These are phyloP conservation scores for Kryptopterus vitreolus DNA, from an alignment of 2,797 vertebrate genomes.

Conservation along the genomic window DNA sequence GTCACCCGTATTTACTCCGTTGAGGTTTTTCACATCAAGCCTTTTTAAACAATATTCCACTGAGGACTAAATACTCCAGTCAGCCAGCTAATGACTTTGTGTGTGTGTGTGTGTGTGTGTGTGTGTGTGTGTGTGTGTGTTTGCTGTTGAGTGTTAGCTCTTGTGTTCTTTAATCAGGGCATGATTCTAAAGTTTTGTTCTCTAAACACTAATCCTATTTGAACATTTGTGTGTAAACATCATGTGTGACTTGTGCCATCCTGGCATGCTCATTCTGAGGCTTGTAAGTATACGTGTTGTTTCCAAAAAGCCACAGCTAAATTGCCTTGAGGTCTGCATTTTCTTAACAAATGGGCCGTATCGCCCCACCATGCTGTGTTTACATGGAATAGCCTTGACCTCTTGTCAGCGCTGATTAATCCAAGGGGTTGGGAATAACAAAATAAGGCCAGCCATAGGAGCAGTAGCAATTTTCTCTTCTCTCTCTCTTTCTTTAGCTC, in stretches of 20 bases:
- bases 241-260: conserved; percentile 39
- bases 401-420: conserved; percentile 57
- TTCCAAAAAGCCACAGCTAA: conserved; percentile 56
- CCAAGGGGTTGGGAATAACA: conserved; percentile 32
- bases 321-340: conserved; percentile 54
- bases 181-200: conserved; percentile 48
- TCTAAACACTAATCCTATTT: conserved; percentile 48
- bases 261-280: conserved; percentile 29
- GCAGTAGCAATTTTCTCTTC: conserved; percentile 34
- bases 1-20: conserved; percentile 49
- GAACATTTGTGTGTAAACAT: conserved; percentile 58
- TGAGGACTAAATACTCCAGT: conserved; percentile 46
- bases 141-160: conserved; percentile 49
- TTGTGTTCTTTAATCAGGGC: conserved; percentile 59
- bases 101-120: too few species aligned
- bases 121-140: too few species aligned
- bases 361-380: conserved; percentile 57
- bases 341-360: conserved; percentile 62
- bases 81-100: conserved; percentile 54
- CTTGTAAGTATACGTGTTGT: conserved; percentile 49
- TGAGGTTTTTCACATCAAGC: conserved; percentile 52
- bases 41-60: conserved; percentile 55
- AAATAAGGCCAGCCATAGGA: conserved; percentile 40
- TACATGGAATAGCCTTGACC: conserved; percentile 57
- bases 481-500: conserved; percentile 38